phyloP scores from a whole-genome alignment of 2,888 invertebrate genomes.

The Lucinisca nassula region DNA sequence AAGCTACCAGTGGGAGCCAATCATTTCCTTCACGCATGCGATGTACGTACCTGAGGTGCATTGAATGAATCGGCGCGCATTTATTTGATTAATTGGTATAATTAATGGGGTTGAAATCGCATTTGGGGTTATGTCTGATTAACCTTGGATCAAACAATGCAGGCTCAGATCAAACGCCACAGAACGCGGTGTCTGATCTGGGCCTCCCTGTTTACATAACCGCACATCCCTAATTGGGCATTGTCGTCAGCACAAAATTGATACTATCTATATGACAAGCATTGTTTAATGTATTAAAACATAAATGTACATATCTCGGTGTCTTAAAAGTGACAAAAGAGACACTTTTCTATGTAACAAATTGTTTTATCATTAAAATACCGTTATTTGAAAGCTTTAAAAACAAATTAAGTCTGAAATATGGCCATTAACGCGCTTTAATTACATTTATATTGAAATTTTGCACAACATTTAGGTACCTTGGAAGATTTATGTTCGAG shows the following conservation, averaged over 20 bases:
- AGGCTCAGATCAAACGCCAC: no score
- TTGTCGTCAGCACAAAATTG: no score
- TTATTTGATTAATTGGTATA: neutral
- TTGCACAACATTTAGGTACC: conserved; percentile 41
- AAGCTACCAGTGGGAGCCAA: no score
- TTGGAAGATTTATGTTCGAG: conserved; percentile 56
- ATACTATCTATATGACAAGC: neutral
- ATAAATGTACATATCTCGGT: neutral
- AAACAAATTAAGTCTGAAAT: conserved; percentile 52
- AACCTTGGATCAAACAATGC: no score
- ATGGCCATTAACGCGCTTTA: conserved; percentile 58
- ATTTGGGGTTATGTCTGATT: neutral
- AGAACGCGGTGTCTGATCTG: no score
- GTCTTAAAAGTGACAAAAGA: neutral
- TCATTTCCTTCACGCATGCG: no score
- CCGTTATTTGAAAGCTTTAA: conserved; percentile 6
- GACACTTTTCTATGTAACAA: neutral
- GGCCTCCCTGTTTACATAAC: no score
- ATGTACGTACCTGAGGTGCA: no score
- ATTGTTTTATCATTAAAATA: conserved; percentile 19
- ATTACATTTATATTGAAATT: conserved; percentile 68
- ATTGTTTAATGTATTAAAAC: neutral
- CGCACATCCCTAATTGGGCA: no score
- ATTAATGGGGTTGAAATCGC: neutral
- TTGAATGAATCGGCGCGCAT: no score